Conservation (phyloP, 2,888 invertebrate genomes). For the Catocala nupta region DNA sequence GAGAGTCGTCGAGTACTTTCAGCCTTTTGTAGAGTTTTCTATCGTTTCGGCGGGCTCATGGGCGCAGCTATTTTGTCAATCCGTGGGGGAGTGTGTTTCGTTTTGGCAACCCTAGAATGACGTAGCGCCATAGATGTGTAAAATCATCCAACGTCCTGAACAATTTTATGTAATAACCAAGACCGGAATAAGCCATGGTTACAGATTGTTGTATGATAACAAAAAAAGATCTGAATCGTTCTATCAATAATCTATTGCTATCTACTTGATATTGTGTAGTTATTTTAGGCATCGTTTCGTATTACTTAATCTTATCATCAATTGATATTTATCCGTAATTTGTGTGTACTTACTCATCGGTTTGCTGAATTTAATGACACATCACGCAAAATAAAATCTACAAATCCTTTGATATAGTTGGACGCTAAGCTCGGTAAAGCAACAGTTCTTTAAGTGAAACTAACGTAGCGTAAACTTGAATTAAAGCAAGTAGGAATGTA, state of each 20-base stretch:
- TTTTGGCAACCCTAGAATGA: constrained; percentile 75
- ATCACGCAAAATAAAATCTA: constrained; percentile 1
- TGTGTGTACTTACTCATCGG: constrained; percentile 20
- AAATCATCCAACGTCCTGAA: constrained; percentile 59
- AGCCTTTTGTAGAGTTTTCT: constrained; percentile 84
- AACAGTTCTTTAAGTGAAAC: constrained; percentile 15
- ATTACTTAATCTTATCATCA: constrained; percentile 20
- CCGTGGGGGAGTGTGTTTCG: constrained; percentile 73
- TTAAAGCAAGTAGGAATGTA: constrained; percentile 51
- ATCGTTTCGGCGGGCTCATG: constrained; percentile 78
- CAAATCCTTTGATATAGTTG: constrained; percentile 27
- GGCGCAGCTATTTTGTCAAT: constrained; percentile 83
- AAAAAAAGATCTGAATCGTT: too few relatives aligned
- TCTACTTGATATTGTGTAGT: too few relatives aligned
- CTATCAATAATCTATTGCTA: too few relatives aligned
- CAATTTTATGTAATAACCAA: constrained; percentile 27
- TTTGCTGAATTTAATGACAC: constrained; percentile 9
- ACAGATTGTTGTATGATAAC: too few relatives aligned
- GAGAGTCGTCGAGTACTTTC: constrained; percentile 79
- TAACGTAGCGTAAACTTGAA: constrained; percentile 30
- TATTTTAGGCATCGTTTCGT: neutral
- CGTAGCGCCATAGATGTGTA: constrained; percentile 58
- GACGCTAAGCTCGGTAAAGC: constrained; percentile 13
- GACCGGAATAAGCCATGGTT: too few relatives aligned
- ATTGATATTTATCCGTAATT: constrained; percentile 15